These are phyloP conservation scores for Podiceps cristatus DNA, from an alignment of 2,113 vertebrate species.

Conservation along the genomic window DNA sequence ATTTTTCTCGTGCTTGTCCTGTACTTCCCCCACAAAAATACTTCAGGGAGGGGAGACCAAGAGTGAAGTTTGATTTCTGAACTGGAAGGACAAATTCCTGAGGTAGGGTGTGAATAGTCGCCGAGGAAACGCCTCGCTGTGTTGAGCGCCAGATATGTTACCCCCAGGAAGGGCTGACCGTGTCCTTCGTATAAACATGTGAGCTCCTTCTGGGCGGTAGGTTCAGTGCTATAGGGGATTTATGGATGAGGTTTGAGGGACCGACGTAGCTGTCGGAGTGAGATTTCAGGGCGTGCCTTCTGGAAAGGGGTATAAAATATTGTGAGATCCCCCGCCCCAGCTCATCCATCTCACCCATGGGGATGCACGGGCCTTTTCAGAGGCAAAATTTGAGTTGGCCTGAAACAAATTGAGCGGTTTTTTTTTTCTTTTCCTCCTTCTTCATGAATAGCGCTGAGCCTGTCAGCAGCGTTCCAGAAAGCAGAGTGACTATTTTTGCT, in stretches of 20 bases:
- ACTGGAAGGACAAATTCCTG: neutral
- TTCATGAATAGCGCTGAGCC: neutral
- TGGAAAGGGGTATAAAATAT: neutral
- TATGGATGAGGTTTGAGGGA: neutral
- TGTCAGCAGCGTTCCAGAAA: neutral
- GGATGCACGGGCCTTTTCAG: neutral
- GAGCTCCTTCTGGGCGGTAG: rapidly evolving
- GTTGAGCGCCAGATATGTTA: rapidly evolving
- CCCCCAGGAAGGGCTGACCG: too few species aligned
- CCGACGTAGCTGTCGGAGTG: neutral
- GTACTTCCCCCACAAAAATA: neutral
- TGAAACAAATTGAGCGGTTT: neutral
- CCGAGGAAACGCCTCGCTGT: rapidly evolving
- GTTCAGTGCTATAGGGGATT: neutral
- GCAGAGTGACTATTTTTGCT: neutral
- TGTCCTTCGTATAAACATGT: rapidly evolving
- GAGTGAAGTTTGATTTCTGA: neutral
- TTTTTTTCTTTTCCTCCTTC: neutral
- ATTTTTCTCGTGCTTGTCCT: neutral
- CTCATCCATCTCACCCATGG: rapidly evolving
- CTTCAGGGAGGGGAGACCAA: neutral
- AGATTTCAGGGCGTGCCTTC: neutral
- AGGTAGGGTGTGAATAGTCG: neutral
- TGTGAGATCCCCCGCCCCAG: too few species aligned
- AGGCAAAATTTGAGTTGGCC: neutral